A percentile compares a stretch with the other conserved stretches of the same genome.
Evolutionary conservation across 1,140 invertebrate genomes (phyloP).

Genomic region (Lepidurus couesii): DNA sequence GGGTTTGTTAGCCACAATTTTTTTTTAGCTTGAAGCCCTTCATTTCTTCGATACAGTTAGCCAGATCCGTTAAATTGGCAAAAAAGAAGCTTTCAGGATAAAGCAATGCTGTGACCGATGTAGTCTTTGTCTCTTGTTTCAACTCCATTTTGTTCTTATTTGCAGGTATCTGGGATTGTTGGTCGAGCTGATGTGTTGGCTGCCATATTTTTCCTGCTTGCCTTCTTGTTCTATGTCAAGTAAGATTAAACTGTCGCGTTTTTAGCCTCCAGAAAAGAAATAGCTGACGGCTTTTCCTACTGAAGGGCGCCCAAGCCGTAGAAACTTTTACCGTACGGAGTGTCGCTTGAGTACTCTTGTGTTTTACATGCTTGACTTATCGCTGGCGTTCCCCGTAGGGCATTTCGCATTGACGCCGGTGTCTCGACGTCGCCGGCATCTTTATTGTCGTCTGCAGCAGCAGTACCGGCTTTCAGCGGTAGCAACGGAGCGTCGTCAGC

Average conservation of each 20-base stretch:
- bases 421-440: not conserved
- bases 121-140: too few relatives aligned
- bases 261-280: not conserved
- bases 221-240: slow-evolving; percentile 72
- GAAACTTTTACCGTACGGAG: not conserved
- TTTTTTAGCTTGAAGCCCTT: too few relatives aligned
- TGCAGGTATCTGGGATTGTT: slow-evolving; percentile 72
- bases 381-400: not conserved
- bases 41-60: too few relatives aligned
- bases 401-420: slow-evolving; percentile 9
- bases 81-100: too few relatives aligned
- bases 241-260: slow-evolving; percentile 46
- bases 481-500: not conserved
- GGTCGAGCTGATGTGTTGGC: slow-evolving; percentile 77
- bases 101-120: too few relatives aligned
- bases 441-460: not conserved
- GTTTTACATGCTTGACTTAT: slow-evolving; percentile 6
- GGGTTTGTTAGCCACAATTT: too few relatives aligned
- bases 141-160: slow-evolving; percentile 42
- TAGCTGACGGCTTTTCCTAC: not conserved
- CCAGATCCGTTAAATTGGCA: too few relatives aligned
- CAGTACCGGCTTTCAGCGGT: not conserved
- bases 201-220: slow-evolving; percentile 73
- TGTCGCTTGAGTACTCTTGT: not conserved
- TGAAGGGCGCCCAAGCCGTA: not conserved